phyloP scores from a whole-genome alignment of 2,888 invertebrate genomes.

The Megaustenia siamemsis region DNA sequence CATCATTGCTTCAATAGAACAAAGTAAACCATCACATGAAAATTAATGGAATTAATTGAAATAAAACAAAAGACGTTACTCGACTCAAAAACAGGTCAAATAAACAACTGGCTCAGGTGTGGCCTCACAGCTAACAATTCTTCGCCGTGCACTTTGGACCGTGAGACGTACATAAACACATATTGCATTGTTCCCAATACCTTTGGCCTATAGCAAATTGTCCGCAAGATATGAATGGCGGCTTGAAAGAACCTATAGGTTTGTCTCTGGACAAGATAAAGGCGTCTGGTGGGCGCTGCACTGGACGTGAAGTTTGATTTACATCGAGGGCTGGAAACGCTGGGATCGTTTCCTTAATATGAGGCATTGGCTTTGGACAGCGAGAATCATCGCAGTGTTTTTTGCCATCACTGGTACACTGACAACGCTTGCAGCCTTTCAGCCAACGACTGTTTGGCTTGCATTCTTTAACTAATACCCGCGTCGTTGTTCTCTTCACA shows the following conservation, averaged over 20 bases:
- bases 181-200: constrained; percentile 53
- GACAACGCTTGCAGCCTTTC: constrained; percentile 49
- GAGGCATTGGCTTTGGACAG: constrained; percentile 10
- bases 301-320: not conserved
- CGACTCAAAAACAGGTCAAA: no score
- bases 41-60: no score
- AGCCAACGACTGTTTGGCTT: constrained; percentile 41
- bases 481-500: no score
- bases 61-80: no score
- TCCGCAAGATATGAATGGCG: constrained; percentile 1
- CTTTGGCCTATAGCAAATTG: constrained; percentile 18
- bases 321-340: not conserved
- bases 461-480: constrained; percentile 31
- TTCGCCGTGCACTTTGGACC: constrained; percentile 54
- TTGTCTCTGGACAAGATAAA: not conserved
- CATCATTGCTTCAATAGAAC: no score
- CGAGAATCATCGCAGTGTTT: constrained; percentile 37
- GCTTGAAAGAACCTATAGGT: not conserved
- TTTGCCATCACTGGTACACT: constrained; percentile 34
- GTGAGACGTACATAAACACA: constrained; percentile 48
- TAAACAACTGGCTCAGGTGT: no score
- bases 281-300: constrained; percentile 32
- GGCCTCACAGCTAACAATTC: constrained; percentile 43
- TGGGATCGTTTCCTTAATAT: not conserved
- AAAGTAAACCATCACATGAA: no score